phyloP scores from a whole-genome alignment of 1,140 invertebrate genomes.

The Brachionus plicatilis region DNA sequence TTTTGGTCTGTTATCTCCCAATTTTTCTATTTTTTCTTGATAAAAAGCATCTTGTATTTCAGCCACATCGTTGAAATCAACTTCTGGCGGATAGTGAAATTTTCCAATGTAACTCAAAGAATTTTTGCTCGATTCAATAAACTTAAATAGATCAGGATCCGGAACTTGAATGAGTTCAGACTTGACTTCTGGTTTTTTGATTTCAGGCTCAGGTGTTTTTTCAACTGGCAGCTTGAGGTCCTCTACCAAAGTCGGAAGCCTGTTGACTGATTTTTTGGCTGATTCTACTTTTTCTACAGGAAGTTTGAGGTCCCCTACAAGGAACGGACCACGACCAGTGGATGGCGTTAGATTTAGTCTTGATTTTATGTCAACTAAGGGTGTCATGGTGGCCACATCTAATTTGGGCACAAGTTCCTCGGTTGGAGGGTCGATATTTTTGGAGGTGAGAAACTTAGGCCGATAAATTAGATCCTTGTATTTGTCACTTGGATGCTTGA shows the following conservation, averaged over 20 bases:
- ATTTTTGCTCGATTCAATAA: background rate
- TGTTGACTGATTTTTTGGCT: background rate
- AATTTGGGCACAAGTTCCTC: constrained; percentile 11
- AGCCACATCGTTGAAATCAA: background rate
- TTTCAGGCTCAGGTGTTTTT: background rate
- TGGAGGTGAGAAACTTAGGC: background rate
- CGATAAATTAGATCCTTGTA: constrained; percentile 25
- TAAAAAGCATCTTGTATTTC: background rate
- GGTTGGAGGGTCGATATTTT: constrained; percentile 21
- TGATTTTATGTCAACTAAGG: background rate
- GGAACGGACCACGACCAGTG: background rate
- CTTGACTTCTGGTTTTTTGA: background rate
- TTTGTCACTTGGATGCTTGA: constrained; percentile 39
- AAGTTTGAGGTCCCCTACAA: background rate
- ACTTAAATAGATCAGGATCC: background rate
- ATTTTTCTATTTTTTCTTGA: background rate
- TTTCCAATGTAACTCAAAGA: background rate
- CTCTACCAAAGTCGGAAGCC: background rate
- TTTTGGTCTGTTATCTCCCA: constrained; percentile 11
- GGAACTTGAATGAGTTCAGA: background rate
- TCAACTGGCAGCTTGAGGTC: background rate
- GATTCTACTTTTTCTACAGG: constrained; percentile 12
- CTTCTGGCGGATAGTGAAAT: constrained; percentile 38
- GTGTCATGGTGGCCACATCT: background rate
- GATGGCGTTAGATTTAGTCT: background rate